Evolutionary conservation across 2,797 vertebrate species (phyloP).

Genomic region (Hephaestus fuliginosus): DNA sequence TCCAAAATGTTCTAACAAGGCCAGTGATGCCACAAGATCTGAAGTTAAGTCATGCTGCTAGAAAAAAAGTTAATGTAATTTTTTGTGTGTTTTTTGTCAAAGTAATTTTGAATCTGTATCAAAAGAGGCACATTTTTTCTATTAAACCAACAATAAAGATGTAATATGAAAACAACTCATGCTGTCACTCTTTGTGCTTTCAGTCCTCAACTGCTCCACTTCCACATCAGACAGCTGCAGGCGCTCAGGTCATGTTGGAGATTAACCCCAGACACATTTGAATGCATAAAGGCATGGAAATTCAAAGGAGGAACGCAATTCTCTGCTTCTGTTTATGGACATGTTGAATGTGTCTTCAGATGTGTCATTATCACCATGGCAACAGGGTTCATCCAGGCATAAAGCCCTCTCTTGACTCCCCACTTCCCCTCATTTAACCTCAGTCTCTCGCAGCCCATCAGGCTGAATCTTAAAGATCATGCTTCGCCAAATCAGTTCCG

Average conservation of each 20-base stretch:
- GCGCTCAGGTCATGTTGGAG: constrained; percentile 25
- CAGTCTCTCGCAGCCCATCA: constrained; percentile 28
- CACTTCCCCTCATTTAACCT: constrained; percentile 40
- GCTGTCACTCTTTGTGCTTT: constrained; percentile 40
- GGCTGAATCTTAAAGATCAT: constrained; percentile 37
- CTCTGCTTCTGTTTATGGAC: constrained; percentile 25
- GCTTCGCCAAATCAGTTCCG: constrained; percentile 25
- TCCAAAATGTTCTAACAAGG: constrained; percentile 59
- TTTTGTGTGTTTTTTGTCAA: constrained; percentile 68
- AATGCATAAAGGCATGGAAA: constrained; percentile 1
- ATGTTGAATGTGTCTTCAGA: constrained; percentile 12
- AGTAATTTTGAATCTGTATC: constrained; percentile 77
- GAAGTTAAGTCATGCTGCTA: constrained; percentile 81
- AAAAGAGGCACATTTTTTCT: constrained; percentile 72
- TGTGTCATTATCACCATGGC: constrained; percentile 63
- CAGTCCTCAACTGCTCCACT: constrained; percentile 22
- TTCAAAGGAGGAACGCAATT: constrained; percentile 12
- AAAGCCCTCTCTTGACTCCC: constrained; percentile 45
- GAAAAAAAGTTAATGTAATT: constrained; percentile 56
- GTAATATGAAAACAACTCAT: constrained; percentile 60
- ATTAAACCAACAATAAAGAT: constrained; percentile 84
- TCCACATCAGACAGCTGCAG: neutral
- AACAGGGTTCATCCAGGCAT: constrained; percentile 61
- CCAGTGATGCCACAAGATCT: constrained; percentile 65
- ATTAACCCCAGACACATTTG: constrained; percentile 44